Conservation (phyloP, 2,888 invertebrate species). For the Cerceris ruficornis region DNA sequence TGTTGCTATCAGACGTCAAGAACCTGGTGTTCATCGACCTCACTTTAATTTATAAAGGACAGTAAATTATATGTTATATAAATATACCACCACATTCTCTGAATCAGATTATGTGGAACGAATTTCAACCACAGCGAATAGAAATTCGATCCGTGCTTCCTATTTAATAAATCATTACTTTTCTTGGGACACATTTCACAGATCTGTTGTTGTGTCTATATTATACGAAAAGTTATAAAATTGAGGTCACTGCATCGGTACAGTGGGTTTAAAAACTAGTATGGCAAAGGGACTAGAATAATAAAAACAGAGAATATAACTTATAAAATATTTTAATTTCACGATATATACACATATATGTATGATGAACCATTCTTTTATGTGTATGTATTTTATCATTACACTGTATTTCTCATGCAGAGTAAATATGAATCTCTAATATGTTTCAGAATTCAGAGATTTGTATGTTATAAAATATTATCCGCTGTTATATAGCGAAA, state of each 20-base stretch:
- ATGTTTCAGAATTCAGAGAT: conserved; percentile 32
- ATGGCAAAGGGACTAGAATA: conserved; percentile 23
- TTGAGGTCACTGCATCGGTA: conserved; percentile 14
- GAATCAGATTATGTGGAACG: conserved; percentile 34
- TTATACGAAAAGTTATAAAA: conserved; percentile 24
- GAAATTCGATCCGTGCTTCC: conserved; percentile 63
- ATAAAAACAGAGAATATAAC: conserved; percentile 46
- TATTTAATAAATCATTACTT: conserved; percentile 51
- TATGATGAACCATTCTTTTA: conserved; percentile 27
- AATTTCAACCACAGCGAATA: conserved; percentile 38
- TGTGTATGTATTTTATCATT: conserved; percentile 50
- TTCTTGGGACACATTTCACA: conserved; percentile 34
- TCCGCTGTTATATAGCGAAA: conserved; percentile 56
- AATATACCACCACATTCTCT: conserved; percentile 37
- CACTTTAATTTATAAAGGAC: conserved; percentile 53
- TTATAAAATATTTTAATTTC: conserved; percentile 60
- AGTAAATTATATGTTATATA: conserved; percentile 56
- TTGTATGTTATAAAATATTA: conserved; percentile 46
- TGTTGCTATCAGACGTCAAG: conserved; percentile 12
- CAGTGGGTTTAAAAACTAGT: conserved; percentile 14
- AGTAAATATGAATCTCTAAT: conserved; percentile 38
- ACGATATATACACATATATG: conserved; percentile 52
- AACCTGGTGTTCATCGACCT: conserved; percentile 40
- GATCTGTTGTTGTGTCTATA: conserved; percentile 19
- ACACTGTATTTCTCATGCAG: conserved; percentile 43